phyloP scores from a whole-genome alignment of 2,797 vertebrate genomes.

The Gastrophryne carolinensis region DNA sequence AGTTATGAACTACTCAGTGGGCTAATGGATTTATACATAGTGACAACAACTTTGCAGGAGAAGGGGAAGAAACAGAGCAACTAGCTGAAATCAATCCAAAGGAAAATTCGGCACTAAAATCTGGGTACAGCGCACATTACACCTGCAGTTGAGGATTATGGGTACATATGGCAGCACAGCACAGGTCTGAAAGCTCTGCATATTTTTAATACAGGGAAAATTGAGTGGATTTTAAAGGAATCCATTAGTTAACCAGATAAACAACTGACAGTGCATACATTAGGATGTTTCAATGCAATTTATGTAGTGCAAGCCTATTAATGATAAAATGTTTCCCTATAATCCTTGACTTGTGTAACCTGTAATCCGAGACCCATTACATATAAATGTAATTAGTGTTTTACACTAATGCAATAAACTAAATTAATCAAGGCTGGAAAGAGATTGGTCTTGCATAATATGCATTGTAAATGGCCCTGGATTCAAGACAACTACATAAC shows the following conservation, averaged over 20 bases:
- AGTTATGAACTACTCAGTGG: conserved; percentile 75
- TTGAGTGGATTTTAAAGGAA: neutral
- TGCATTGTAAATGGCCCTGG: neutral
- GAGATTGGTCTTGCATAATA: neutral
- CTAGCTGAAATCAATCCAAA: conserved; percentile 54
- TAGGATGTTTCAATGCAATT: neutral
- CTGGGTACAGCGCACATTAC: conserved; percentile 52
- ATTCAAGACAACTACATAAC: too few species aligned
- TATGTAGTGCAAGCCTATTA: neutral
- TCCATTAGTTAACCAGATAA: neutral
- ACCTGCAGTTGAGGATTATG: conserved; percentile 24
- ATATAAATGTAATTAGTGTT: conserved; percentile 16
- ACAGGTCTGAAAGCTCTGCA: conserved; percentile 35
- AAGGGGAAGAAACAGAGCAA: conserved; percentile 52
- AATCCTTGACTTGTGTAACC: neutral
- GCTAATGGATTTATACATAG: conserved; percentile 62
- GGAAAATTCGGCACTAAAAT: conserved; percentile 66
- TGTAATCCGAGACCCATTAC: neutral
- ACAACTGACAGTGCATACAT: conserved; percentile 8
- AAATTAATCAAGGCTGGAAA: neutral
- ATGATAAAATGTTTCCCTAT: neutral
- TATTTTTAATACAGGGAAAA: conserved; percentile 22
- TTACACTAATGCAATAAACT: conserved; percentile 1
- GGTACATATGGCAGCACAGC: conserved; percentile 26
- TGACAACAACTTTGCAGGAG: conserved; percentile 74